Base-by-base conservation (phyloP, 2,113 vertebrate species). In the Ochotona curzoniae region DNA sequence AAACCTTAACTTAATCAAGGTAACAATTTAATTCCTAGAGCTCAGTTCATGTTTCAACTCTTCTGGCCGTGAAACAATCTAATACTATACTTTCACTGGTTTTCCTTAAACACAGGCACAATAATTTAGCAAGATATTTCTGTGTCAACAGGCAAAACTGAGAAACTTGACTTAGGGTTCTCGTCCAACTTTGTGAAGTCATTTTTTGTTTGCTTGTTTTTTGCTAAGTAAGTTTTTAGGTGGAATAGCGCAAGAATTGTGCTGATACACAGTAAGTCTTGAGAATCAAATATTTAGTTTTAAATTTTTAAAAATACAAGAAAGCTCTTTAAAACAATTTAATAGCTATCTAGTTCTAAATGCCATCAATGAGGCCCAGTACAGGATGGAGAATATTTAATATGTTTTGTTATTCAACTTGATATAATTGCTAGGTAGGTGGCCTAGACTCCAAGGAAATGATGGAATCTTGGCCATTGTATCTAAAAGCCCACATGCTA, bases 201-300 rank as follows among this genome's bases (percentile, higher is more conserved):
- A 44, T 44, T 44, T 91, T 44, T 44, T 44, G 3, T 44, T 44
- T n/a, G n/a, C n/a, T n/a, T n/a, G n/a, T 12, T 71, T 80, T 87
- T 74, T 64, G 20, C 54, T 51, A 75, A 78, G 47, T 90, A 21
- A 89, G 38, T 76, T 91, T 94, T 83, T 63, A 80, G 94, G 17
- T 73, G 28, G 20, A 47, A 30, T 17, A 20, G 57, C 63, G 14
- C 28, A 60, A 63, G 63, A 64, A 76, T 78, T 44, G 60, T 78
- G 23, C 20, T 85, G 30, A 89, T 28, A 35, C 3, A 44, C 1
- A 88, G 11, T 64, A 74, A 21, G 7, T 90, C 82, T 47, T 25
- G 18, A 75, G 66, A 79, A 32, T 32, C 25, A n/a, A 44, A 79
- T 23, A 28, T 38, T 57, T 66, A 67, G 9, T 57, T 90, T 89